Evolutionary conservation across 2,888 invertebrate genomes (phyloP).

Genomic region (Pachydiplax longipennis): DNA sequence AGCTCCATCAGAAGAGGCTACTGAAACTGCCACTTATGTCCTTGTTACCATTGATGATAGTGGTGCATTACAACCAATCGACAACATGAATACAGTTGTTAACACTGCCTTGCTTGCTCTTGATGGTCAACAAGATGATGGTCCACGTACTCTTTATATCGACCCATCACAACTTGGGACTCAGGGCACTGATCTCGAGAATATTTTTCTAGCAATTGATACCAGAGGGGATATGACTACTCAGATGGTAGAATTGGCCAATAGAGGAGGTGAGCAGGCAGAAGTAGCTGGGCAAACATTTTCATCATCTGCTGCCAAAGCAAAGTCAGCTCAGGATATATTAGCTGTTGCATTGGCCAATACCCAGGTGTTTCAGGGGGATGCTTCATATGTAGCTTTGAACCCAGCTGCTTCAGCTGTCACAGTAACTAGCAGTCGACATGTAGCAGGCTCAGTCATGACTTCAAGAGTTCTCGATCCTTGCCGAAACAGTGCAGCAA

Average conservation of each 20-base stretch:
- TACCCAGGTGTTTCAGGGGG: constrained; percentile 74
- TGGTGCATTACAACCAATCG: constrained; percentile 68
- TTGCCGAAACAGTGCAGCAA: neutral
- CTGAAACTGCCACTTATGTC: constrained; percentile 65
- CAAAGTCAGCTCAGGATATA: constrained; percentile 69
- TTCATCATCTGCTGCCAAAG: constrained; percentile 13
- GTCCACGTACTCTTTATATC: constrained; percentile 56
- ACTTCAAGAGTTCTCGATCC: constrained; percentile 37
- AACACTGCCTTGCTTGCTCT: constrained; percentile 29
- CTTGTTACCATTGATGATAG: constrained; percentile 76
- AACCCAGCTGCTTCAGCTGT: constrained; percentile 7
- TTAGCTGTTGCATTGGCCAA: constrained; percentile 78
- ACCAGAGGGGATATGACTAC: constrained; percentile 24
- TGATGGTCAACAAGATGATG: constrained; percentile 37
- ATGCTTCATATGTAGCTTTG: constrained; percentile 54
- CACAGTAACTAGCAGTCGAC: constrained; percentile 3
- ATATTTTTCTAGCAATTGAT: constrained; percentile 43
- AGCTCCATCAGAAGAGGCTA: constrained; percentile 11
- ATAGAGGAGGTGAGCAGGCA: neutral
- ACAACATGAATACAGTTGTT: constrained; percentile 34
- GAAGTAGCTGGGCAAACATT: constrained; percentile 14
- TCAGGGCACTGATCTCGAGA: constrained; percentile 32
- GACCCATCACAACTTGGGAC: constrained; percentile 57
- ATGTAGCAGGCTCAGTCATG: constrained; percentile 40
- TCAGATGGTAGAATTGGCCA: constrained; percentile 16